These are phyloP conservation scores for Xylocopa sonorina DNA, from an alignment of 1,140 invertebrate genomes.

Conservation along the genomic window DNA sequence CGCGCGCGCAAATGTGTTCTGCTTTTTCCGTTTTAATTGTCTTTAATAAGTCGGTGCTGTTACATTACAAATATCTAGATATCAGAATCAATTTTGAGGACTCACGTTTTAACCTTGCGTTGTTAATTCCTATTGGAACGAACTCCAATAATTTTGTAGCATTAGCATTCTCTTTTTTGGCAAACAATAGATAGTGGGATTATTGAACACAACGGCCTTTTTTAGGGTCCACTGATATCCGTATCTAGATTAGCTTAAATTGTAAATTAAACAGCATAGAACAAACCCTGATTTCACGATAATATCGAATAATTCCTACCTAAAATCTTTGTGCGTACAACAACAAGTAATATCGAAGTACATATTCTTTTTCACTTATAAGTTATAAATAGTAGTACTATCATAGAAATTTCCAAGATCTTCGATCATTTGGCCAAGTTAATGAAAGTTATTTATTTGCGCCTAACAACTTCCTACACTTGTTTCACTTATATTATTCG, in stretches of 20 bases:
- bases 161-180: background rate
- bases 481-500: background rate
- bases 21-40: background rate
- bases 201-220: constrained; percentile 3
- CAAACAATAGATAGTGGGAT: constrained; percentile 1
- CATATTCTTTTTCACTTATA: constrained; percentile 24
- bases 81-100: constrained; percentile 41
- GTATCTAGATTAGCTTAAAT: constrained; percentile 39
- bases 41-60: constrained; percentile 36
- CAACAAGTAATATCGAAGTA: constrained; percentile 49
- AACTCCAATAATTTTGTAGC: background rate
- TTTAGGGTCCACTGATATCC: constrained; percentile 18
- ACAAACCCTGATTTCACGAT: constrained; percentile 60
- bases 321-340: constrained; percentile 63
- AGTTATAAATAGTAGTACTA: constrained; percentile 35
- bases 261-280: constrained; percentile 36
- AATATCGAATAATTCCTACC: constrained; percentile 52
- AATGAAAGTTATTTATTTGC: constrained; percentile 28
- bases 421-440: constrained; percentile 49
- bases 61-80: constrained; percentile 42
- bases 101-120: constrained; percentile 5
- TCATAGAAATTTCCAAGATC: constrained; percentile 44
- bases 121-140: no score
- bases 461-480: background rate
- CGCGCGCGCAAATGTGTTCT: no score